phyloP scores from a whole-genome alignment of 2,113 vertebrate species.

The Dipodomys spectabilis region DNA sequence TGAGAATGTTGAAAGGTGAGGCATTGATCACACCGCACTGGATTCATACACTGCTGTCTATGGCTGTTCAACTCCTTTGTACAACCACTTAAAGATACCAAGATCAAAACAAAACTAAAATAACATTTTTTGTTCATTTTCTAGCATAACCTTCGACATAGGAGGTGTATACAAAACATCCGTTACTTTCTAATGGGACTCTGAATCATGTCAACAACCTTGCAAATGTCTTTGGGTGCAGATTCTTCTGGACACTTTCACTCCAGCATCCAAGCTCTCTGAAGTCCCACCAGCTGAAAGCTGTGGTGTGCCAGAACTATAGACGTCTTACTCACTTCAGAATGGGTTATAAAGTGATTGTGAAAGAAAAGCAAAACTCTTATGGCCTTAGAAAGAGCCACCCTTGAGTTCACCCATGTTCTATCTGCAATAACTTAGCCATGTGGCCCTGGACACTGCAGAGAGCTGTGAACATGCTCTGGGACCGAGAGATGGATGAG shows the following conservation, averaged over 20 bases:
- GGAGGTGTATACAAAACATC: too few relatives aligned
- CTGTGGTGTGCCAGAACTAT: not conserved
- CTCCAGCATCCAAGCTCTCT: not conserved
- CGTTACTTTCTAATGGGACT: not conserved
- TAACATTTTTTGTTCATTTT: not conserved
- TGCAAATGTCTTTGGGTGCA: not conserved
- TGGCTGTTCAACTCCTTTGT: too few relatives aligned
- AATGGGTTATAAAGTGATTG: not conserved
- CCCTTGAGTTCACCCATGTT: not conserved
- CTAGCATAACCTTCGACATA: not conserved
- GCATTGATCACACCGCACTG: too few relatives aligned
- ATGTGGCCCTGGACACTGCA: not conserved
- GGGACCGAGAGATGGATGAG: too few relatives aligned
- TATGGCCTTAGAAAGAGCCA: not conserved
- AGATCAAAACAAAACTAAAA: too few relatives aligned
- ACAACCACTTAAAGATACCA: too few relatives aligned
- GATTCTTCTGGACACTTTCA: not conserved
- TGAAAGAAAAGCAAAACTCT: not conserved
- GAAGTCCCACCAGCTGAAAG: not conserved
- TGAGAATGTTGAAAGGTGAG: too few relatives aligned
- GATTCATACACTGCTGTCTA: too few relatives aligned
- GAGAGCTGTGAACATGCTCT: too few relatives aligned
- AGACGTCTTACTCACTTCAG: not conserved
- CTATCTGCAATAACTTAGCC: not conserved
- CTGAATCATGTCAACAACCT: not conserved